Conservation (phyloP, 2,888 invertebrate species). For the Steinernema scapterisci region DNA sequence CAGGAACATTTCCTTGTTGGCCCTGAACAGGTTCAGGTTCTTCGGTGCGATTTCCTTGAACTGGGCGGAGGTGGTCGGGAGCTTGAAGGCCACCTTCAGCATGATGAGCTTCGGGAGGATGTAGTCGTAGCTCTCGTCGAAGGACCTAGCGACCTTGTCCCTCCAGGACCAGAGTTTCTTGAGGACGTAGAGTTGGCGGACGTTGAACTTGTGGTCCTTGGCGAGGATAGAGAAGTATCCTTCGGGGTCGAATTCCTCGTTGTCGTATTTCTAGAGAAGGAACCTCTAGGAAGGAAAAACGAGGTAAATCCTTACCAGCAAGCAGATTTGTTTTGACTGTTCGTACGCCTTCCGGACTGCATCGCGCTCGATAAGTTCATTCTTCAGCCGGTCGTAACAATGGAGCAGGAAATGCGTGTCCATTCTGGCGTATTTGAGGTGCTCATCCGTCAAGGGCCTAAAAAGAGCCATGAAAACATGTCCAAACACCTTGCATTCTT, state of each 20-base stretch:
- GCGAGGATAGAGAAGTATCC: conserved; percentile 80
- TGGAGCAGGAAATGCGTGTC: conserved; percentile 94
- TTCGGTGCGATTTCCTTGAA: not conserved
- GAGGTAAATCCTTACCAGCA: conserved; percentile 71
- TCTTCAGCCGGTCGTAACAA: conserved; percentile 76
- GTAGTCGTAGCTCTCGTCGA: conserved; percentile 90
- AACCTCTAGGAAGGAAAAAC: not conserved
- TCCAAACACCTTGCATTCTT: conserved; percentile 34
- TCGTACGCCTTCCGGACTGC: conserved; percentile 77
- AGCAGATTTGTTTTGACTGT: conserved; percentile 79
- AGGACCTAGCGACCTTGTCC: conserved; percentile 79
- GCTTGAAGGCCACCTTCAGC: conserved; percentile 81
- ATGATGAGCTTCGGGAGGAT: conserved; percentile 95
- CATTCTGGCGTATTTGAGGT: conserved; percentile 83
- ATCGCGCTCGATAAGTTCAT: conserved; percentile 75
- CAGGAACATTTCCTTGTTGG: not conserved
- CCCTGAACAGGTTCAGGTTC: not conserved
- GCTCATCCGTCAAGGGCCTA: conserved; percentile 81
- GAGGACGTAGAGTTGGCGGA: conserved; percentile 75
- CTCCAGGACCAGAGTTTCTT: conserved; percentile 85
- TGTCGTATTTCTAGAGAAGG: conserved; percentile 77
- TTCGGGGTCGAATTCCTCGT: conserved; percentile 76
- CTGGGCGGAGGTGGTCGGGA: conserved; percentile 40
- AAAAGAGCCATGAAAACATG: not conserved
- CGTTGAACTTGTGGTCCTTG: conserved; percentile 76